Conservation (phyloP, 2,888 invertebrate species). For the Ophioninae sp. region DNA sequence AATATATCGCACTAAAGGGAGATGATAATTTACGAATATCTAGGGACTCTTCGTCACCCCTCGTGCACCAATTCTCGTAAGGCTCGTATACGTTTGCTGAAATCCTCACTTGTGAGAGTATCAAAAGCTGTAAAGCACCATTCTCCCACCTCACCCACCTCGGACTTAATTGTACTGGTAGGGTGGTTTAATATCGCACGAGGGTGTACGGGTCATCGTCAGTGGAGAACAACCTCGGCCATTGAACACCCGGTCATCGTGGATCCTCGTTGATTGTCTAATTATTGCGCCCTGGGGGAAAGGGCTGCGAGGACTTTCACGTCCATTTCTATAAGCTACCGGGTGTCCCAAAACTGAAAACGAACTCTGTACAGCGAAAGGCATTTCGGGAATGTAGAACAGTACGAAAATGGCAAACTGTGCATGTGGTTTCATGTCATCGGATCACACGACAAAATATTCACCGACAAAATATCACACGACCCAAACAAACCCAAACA, state of each 20-base stretch:
- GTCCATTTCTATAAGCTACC: not conserved
- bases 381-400: no score
- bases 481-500: no score
- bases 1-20: not conserved
- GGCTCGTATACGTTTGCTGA: no score
- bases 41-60: not conserved
- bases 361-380: no score
- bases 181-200: conserved; percentile 60
- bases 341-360: no score
- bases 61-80: not conserved
- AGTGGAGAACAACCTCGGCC: conserved; percentile 30
- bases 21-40: not conserved
- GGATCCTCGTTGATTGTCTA: conserved; percentile 69
- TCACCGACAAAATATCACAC: no score
- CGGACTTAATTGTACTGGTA: conserved; percentile 62
- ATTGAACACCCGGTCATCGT: conserved; percentile 59
- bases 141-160: conserved; percentile 27
- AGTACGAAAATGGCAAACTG: no score
- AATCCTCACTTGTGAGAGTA: conserved; percentile 2
- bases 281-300: conserved; percentile 66
- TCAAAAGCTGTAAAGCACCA: conserved; percentile 63
- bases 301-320: conserved; percentile 41
- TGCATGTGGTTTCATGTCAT: no score
- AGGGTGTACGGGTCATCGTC: conserved; percentile 20
- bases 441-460: no score